Base-by-base conservation (phyloP, 2,888 invertebrate species). In the Barypeithes pellucidus region DNA sequence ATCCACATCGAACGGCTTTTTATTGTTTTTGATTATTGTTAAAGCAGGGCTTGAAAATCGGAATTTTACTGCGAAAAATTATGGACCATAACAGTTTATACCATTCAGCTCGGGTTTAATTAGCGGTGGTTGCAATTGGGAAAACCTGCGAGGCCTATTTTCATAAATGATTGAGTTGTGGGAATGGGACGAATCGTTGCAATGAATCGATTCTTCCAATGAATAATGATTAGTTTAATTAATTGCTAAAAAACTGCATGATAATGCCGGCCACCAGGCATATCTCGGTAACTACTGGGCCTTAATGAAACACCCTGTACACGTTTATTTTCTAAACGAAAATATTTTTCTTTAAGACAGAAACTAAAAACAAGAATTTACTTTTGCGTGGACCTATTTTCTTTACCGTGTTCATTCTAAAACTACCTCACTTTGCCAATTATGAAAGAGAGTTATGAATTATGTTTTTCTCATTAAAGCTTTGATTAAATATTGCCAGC, bases 21-120 rank as follows among this genome's bases (percentile, higher is more conserved):
- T 47, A 63, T 63, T 63, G 63, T 63, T 63, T 63, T 63, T 63
- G 63, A 63, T 63, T 63, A 63, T 63, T 47, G 63, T 57, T 33
- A 36, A 57, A 57, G 33, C 33, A 20, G 41, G 47, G 20, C 18
- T 36, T 33, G 50, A 47, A 29, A 63, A 47, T 63, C 50, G 63
- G 50, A 63, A 63, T 47, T 63, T 33, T 33, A 29, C 36, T 47
- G 29, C 33, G 33, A 50, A 63, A n/a, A 63, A 63, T 47, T 63
- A 63, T 50, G 47, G 63, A 36, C 50, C 63, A 47, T 47, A 63
- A 63, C 50, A 18, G 36, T 63, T 63, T 63, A 50, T 63, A 29
- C 50, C 5, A 50, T 63, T 63, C 47, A 33, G 50, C 50, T 50
- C 33, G 24, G 50, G 63, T 63, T 63, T 47, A 63, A 63, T 63